Evolutionary conservation across 2,797 vertebrate species (phyloP), one percentile per base, ranked within the genome.

Genomic region (Melanotaenia maccullochi): DNA sequence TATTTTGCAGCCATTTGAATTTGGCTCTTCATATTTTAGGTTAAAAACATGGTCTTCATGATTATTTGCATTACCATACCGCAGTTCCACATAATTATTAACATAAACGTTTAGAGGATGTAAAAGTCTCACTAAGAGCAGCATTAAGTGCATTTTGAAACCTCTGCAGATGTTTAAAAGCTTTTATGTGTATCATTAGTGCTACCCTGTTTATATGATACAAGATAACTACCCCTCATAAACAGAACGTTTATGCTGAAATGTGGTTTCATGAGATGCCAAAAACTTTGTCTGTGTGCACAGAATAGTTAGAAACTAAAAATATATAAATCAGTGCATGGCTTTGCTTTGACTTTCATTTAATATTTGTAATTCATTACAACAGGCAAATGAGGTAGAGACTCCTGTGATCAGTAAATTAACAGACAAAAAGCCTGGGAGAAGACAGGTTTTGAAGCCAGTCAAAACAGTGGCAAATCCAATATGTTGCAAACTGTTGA

Each of bases 401-500:
- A 78, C 55, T 49, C 60, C 71, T 74, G 35, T 55, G 58, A 80
- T 76, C 32, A 56, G 61, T 75, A 71, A 70, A 75, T 85, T 44
- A 64, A 18, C 35, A 44, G 60, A 33, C n/a, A 22, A 40, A 52
- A 47, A 63, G 8, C 6, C 57, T 40, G 51, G 9, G 7, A 77
- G 65, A 57, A 77, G 84, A 81, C 35, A 60, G 59, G 35, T 68
- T 84, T 71, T 65, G 49, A 66, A 83, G 62, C 44, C 84, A 72
- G 69, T 79, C 47, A 76, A 81, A 86, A 85, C 61, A 66, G 71
- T 70, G 38, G 33, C 67, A 83, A 89, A 85, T 86, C 56, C 55
- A 86, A 81, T 85, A 83, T 84, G 78, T 65, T 82, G 74, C 68
- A 82, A 84, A 85, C 75, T 79, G 59, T 54, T 70, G 68, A 42